Percentiles rank a stretch among this genome's conserved stretches.
These are phyloP conservation scores for Upupa epops DNA, from an alignment of 2,113 vertebrate species.

Conservation along the genomic window DNA sequence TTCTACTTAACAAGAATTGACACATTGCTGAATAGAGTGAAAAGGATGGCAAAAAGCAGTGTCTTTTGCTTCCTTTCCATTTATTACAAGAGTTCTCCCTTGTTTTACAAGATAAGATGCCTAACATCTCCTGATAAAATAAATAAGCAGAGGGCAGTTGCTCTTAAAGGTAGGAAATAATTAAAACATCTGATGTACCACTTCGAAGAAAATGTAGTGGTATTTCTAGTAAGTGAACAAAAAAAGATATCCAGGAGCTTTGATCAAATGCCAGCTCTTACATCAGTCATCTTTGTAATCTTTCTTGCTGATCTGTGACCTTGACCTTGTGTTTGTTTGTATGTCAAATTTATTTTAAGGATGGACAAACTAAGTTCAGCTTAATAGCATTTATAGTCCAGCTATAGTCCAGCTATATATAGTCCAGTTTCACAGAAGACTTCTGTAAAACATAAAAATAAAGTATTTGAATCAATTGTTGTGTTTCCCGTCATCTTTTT, in stretches of 20 bases:
- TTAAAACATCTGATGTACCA: slow-evolving; percentile 40
- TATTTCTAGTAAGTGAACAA: slow-evolving; percentile 68
- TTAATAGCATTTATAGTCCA: slow-evolving; percentile 58
- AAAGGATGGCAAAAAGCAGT: background rate
- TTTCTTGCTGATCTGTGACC: slow-evolving; percentile 85
- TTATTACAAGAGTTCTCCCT: background rate
- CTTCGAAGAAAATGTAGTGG: slow-evolving; percentile 55
- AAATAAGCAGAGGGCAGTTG: slow-evolving; percentile 1
- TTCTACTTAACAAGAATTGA: no score
- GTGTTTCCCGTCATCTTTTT: background rate
- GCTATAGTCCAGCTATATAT: no score
- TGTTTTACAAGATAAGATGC: background rate
- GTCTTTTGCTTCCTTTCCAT: background rate
- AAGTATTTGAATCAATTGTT: background rate
- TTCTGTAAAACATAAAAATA: background rate
- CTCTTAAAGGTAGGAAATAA: slow-evolving; percentile 5
- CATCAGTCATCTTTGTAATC: slow-evolving; percentile 79
- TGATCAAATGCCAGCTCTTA: slow-evolving; percentile 93
- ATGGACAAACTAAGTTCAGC: slow-evolving; percentile 56
- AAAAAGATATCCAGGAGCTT: slow-evolving; percentile 76
- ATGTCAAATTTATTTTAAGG: slow-evolving; percentile 76
- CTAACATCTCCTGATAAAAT: background rate
- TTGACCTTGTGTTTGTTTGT: slow-evolving; percentile 87
- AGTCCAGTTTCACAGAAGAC: background rate
- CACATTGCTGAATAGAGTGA: background rate